Conservation (phyloP, 2,113 vertebrate genomes). For the Monarcha castaneiventris region DNA sequence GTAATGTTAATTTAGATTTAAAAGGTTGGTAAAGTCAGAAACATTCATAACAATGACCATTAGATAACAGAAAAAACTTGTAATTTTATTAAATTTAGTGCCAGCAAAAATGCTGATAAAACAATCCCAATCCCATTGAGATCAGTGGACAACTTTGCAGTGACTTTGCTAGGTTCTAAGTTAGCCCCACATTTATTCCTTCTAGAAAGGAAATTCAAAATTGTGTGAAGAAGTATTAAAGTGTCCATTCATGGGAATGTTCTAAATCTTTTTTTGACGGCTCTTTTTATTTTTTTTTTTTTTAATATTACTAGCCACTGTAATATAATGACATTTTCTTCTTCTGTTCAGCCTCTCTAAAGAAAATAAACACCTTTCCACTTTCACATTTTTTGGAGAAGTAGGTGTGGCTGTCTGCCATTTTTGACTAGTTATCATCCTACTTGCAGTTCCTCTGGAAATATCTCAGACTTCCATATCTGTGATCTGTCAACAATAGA, state of each 20-base stretch:
- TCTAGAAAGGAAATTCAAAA: neutral
- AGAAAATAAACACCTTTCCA: neutral
- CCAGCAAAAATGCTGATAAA: neutral
- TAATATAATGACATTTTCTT: neutral
- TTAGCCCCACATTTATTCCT: neutral
- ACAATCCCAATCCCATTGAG: neutral
- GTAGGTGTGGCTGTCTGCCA: neutral
- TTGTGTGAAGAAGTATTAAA: neutral
- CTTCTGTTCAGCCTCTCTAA: neutral
- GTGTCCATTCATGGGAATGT: neutral
- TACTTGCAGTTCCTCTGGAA: constrained; percentile 16
- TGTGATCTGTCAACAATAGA: constrained; percentile 45
- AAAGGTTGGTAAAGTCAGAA: neutral
- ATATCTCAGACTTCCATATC: constrained; percentile 35
- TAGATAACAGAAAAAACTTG: neutral
- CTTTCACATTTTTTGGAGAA: neutral
- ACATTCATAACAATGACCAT: neutral
- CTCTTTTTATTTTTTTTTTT: neutral
- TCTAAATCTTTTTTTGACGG: neutral
- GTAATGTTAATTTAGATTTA: neutral
- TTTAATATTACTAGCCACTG: neutral
- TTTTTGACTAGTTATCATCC: constrained; percentile 40
- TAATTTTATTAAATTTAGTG: neutral
- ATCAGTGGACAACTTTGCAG: neutral
- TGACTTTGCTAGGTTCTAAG: neutral